Evolutionary conservation across 2,113 vertebrate genomes (phyloP), one percentile per base, ranked within the genome.

Genomic region (Fregata magnificens): DNA sequence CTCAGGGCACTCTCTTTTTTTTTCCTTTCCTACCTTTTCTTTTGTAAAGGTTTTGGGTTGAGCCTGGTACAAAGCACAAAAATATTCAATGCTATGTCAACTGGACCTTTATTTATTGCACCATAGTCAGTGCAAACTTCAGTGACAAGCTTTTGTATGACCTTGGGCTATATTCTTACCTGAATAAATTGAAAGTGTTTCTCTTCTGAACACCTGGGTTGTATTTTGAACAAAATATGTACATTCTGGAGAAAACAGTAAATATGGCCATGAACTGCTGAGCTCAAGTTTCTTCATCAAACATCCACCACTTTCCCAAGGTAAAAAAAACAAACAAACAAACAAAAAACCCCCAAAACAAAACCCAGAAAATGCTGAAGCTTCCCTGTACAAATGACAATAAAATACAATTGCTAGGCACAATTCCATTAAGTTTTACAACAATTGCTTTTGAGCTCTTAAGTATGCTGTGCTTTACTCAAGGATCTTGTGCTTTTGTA

Each of bases 401-500:
- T 97, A 97, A 97, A 97, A 86, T 93, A 95, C 6, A 26, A 95
- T 98, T 97, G 96, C 88, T 81, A 91, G 95, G 79, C 90, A 94
- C 96, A 90, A 95, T 95, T 95, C 96, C 95, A 92, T 95, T 94
- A 97, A 96, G 96, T 97, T 97, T 97, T 96, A 97, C 94, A 97
- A 97, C 96, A 97, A 97, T 97, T 94, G 96, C 97, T 96, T 98
- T 96, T 97, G 95, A 98, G 97, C 94, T 93, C 87, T 96, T 97
- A 97, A 97, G 97, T 96, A 97, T 44, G 89, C 86, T 97, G 86
- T 95, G 95, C 95, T 95, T 95, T 97, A 97, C 96, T 97, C 96
- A 98, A 97, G 97, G 96, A 98, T 98, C 96, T 96, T 97, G 95
- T 97, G 97, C 97, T 97, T 97, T 97, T 96, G 88, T 95, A 96